Percentiles rank a stretch among this genome's conserved stretches.
Evolutionary conservation across 1,140 invertebrate species (phyloP).

Genomic region (Meloidogyne chitwoodi): DNA sequence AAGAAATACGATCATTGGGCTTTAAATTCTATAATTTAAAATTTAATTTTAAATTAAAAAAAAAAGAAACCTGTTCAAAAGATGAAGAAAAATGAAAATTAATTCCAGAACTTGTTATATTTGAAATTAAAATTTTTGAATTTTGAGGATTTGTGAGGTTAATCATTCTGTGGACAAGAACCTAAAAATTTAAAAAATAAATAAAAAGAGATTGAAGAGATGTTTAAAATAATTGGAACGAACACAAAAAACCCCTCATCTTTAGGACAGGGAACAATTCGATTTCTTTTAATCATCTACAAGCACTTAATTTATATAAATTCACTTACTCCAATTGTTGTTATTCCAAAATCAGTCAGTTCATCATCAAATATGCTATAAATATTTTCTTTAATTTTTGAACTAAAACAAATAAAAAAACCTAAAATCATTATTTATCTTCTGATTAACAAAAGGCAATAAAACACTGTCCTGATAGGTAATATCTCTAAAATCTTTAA

Average conservation of each 20-base stretch:
- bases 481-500: constrained; percentile 68
- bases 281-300: too few species aligned
- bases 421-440: neutral
- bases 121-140: constrained; percentile 15
- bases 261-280: too few species aligned
- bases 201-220: neutral
- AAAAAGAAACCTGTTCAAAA: constrained; percentile 17
- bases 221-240: neutral
- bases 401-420: too few species aligned
- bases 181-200: neutral
- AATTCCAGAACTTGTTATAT: constrained; percentile 21
- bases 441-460: constrained; percentile 45
- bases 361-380: constrained; percentile 25
- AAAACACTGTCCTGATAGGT: constrained; percentile 35
- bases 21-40: constrained; percentile 22
- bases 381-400: too few species aligned
- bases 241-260: too few species aligned
- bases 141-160: constrained; percentile 15
- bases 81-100: constrained; percentile 36
- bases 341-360: constrained; percentile 23
- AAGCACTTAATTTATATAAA: too few species aligned
- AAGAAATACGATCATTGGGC: constrained; percentile 19
- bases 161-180: constrained; percentile 21
- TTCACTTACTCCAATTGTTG: constrained; percentile 13
- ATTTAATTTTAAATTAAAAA: neutral